phyloP scores from a whole-genome alignment of 2,797 vertebrate genomes.

The Pseudotriccus pelzelni region DNA sequence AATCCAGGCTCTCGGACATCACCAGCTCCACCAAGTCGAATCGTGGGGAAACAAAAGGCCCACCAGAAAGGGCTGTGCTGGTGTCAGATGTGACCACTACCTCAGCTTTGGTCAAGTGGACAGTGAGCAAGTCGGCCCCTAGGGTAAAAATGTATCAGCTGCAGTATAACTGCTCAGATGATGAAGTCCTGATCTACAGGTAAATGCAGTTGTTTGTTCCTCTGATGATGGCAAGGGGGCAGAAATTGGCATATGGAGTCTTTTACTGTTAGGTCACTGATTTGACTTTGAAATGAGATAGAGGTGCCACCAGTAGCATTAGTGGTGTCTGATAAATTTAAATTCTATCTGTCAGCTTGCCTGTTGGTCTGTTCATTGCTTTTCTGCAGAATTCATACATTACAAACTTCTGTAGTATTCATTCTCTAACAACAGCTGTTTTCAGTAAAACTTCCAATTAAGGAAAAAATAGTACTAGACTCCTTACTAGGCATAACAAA shows the following conservation, averaged over 20 bases:
- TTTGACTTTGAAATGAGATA: background rate
- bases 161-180: conserved; percentile 97
- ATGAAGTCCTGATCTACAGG: conserved; percentile 99
- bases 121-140: conserved; percentile 90
- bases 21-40: conserved; percentile 93
- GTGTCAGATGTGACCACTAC: conserved; percentile 93
- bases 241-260: background rate
- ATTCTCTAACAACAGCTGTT: background rate
- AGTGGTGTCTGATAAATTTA: background rate
- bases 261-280: background rate
- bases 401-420: background rate
- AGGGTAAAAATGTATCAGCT: conserved; percentile 99
- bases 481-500: conserved; percentile 6
- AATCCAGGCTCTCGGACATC: conserved; percentile 96
- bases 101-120: conserved; percentile 94
- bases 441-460: background rate
- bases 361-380: background rate
- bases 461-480: background rate
- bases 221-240: background rate
- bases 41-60: conserved; percentile 87
- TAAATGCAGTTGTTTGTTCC: conserved; percentile 70
- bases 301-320: background rate
- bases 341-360: background rate
- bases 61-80: conserved; percentile 87
- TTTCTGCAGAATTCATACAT: background rate